phyloP scores from a whole-genome alignment of 92 coral and sea anemone species.

The Porites cylindrica region DNA sequence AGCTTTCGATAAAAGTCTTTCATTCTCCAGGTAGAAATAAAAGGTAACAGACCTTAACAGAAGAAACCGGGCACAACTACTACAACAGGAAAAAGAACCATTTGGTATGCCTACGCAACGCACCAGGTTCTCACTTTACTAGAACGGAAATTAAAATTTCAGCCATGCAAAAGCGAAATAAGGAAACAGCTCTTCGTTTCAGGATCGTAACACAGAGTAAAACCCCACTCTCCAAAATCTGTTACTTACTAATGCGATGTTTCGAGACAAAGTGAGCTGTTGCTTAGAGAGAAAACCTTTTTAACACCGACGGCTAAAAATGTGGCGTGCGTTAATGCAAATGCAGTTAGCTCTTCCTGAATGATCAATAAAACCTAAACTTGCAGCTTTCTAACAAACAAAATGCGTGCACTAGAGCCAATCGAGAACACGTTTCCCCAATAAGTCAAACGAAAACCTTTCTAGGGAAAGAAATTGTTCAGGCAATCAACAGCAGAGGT shows the following conservation, averaged over 20 bases:
- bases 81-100: not conserved
- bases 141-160: slow-evolving; percentile 16
- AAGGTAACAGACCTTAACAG: not conserved
- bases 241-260: not conserved
- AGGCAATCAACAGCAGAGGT: slow-evolving; percentile 15
- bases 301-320: not conserved
- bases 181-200: slow-evolving; percentile 31
- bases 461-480: not conserved
- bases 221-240: slow-evolving; percentile 6
- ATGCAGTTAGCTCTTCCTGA: slow-evolving; percentile 38
- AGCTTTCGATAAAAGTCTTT: not conserved
- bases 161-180: slow-evolving; percentile 43
- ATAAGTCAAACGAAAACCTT: not conserved
- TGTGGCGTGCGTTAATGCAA: slow-evolving; percentile 77
- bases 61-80: not conserved
- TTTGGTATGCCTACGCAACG: slow-evolving; percentile 21
- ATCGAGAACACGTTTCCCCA: slow-evolving; percentile 1
- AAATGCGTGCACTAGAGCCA: slow-evolving; percentile 1
- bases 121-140: slow-evolving; percentile 13
- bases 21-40: not conserved
- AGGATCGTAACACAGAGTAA: not conserved
- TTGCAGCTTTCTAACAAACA: slow-evolving; percentile 31
- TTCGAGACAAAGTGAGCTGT: not conserved
- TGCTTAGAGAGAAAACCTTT: not conserved
- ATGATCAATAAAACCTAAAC: slow-evolving; percentile 31